Percentiles rank a stretch among this genome's conserved stretches.
Conservation (phyloP, 2,888 invertebrate species). For the Sphaerophoria taeniata region DNA sequence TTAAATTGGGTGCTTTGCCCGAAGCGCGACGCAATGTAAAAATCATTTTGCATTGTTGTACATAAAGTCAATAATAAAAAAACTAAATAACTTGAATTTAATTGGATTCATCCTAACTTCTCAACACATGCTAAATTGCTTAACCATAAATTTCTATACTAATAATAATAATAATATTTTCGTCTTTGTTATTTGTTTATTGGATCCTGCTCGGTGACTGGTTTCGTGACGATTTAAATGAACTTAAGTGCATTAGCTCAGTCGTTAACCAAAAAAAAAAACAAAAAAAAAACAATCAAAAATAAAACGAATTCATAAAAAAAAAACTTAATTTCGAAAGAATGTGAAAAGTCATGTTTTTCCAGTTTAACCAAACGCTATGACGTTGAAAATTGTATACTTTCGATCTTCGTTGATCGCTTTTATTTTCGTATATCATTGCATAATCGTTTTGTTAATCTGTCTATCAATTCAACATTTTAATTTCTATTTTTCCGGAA, state of each 20-base stretch:
- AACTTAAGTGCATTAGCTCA: constrained; percentile 21
- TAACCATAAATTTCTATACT: constrained; percentile 18
- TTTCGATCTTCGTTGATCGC: not conserved
- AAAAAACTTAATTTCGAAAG: constrained; percentile 3
- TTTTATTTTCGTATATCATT: too few relatives aligned
- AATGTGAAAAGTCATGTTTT: constrained; percentile 31
- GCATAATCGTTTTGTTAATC: too few relatives aligned
- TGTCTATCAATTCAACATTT: too few relatives aligned
- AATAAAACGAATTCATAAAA: not conserved
- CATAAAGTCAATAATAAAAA: not conserved
- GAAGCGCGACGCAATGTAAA: not conserved
- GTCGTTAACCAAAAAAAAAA: constrained; percentile 21
- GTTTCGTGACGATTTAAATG: constrained; percentile 12
- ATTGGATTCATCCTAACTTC: not conserved
- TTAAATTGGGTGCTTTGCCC: too few relatives aligned
- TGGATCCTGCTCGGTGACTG: not conserved
- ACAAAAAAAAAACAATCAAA: not conserved
- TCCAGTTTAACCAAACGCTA: constrained; percentile 4
- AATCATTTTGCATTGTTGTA: not conserved
- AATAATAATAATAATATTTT: not conserved
- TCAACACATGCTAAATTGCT: constrained; percentile 2
- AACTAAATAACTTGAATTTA: constrained; percentile 12
- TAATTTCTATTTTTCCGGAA: too few relatives aligned
- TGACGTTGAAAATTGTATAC: not conserved
- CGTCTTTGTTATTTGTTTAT: constrained; percentile 12